Evolutionary conservation across 2,888 invertebrate genomes (phyloP), one percentile per base, ranked within the genome.

Genomic region (Cosmia trapezina): DNA sequence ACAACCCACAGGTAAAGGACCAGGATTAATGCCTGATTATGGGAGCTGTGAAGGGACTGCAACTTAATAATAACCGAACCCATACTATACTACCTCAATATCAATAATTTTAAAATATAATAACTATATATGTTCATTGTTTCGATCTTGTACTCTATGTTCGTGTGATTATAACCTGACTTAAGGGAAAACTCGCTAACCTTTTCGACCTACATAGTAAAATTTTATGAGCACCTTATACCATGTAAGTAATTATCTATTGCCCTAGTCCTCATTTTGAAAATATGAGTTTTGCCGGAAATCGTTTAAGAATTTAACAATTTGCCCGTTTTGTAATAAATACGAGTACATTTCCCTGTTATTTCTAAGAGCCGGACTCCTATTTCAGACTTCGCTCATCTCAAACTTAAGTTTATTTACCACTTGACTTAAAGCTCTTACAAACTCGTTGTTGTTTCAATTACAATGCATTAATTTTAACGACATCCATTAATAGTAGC

Each of bases 401-500:
- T 49, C 6, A n/a, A 37, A n/a, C n/a, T 63, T 47, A 69, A 62
- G 19, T 66, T 57, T 67, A 78, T 49, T 61, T 57, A 70, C 43
- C 11, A 47, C 51, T 60, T 47, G 12, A 49, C n/a, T 60, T 51
- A 53, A 60, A 67, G 33, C 64, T 67, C 41, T 22, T 45, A 70
- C 53, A 63, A 81, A 17, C 61, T 60, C n/a, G 64, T 76, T 73
- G 53, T 75, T 62, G 56, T 73, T 79, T 71, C 65, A 81, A 74
- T 83, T 62, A 73, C 64, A 75, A 67, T 17, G 56, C 65, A 78
- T 81, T 75, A 63, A 68, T 71, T 71, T 76, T 67, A 80, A 85
- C 83, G 75, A 77, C 73, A 47, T 76, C 69, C 73, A 80, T 85
- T 87, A 78, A 80, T 80, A 84, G 73, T 78, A 71, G 61, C 80